Evolutionary conservation across 2,113 vertebrate genomes (phyloP).

Genomic region (Salminus brasiliensis): DNA sequence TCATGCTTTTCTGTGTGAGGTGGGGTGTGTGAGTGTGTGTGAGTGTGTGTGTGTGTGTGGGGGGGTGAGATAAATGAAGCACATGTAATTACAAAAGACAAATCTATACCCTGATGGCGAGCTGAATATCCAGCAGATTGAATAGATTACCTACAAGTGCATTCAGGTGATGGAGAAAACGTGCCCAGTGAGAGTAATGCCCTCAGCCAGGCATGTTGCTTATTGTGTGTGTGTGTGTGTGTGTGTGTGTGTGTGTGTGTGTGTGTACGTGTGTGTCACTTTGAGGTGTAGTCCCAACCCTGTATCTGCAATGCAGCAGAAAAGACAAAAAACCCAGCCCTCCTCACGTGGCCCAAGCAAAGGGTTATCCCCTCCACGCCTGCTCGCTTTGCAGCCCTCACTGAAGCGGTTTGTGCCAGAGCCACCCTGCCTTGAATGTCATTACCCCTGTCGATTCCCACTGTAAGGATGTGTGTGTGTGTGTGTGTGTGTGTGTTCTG

Average conservation of each 20-base stretch:
- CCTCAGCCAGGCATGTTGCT: conserved; percentile 19
- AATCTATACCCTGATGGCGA: background rate
- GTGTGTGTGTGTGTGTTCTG: background rate
- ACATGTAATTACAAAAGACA: conserved; percentile 15
- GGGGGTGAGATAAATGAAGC: conserved; percentile 14
- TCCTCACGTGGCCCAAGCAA: conserved; percentile 63
- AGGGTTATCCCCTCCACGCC: conserved; percentile 60
- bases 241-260: conserved; percentile 3
- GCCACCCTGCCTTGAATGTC: conserved; percentile 16
- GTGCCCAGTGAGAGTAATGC: conserved; percentile 16
- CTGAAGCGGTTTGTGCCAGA: conserved; percentile 25
- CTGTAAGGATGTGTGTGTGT: background rate
- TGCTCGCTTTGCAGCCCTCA: conserved; percentile 19
- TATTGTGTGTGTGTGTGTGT: conserved; percentile 19
- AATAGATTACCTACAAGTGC: conserved; percentile 7
- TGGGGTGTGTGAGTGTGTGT: no score
- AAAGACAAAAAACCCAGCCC: conserved; percentile 55
- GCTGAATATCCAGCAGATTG: background rate
- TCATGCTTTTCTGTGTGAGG: no score
- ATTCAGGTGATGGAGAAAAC: conserved; percentile 2
- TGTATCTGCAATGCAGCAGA: conserved; percentile 84
- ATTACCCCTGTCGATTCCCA: conserved; percentile 6
- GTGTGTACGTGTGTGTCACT: conserved; percentile 36
- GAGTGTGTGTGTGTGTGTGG: background rate
- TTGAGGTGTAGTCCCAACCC: conserved; percentile 74